Evolutionary conservation across 2,797 vertebrate species (phyloP).

Genomic region (Hoplostethus atlanticus): DNA sequence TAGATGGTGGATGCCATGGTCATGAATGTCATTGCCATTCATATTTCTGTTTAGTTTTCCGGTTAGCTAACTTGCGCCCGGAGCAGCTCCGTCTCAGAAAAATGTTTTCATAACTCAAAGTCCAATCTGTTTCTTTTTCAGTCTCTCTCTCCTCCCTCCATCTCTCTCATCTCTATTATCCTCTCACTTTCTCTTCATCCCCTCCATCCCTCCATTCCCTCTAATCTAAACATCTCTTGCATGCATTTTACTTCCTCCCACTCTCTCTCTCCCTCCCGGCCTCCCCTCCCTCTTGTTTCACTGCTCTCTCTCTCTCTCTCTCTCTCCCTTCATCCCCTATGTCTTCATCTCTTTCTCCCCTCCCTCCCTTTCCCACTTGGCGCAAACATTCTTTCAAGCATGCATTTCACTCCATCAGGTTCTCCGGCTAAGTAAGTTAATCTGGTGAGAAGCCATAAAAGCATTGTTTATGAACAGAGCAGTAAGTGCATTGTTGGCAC

Average conservation of each 20-base stretch:
- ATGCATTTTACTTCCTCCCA: background rate
- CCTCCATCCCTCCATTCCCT: background rate
- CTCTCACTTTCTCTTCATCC: background rate
- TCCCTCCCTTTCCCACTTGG: background rate
- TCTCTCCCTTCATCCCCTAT: background rate
- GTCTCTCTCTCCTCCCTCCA: no score
- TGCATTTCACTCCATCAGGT: slow-evolving; percentile 64
- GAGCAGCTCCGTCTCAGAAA: no score
- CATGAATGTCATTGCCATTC: no score
- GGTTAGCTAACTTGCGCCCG: no score
- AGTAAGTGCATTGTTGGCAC: slow-evolving; percentile 83
- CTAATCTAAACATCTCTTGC: slow-evolving; percentile 17
- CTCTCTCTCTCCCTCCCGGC: background rate
- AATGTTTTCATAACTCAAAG: no score
- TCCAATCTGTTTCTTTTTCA: no score
- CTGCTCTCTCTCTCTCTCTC: background rate
- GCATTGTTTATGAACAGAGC: slow-evolving; percentile 77
- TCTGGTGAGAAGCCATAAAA: slow-evolving; percentile 75
- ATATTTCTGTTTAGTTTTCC: no score
- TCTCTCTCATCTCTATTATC: background rate
- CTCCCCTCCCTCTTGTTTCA: background rate
- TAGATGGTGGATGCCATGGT: no score
- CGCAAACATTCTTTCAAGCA: slow-evolving; percentile 41
- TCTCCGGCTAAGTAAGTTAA: slow-evolving; percentile 69
- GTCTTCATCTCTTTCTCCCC: background rate